These are phyloP conservation scores for Apeltes quadracus DNA, from an alignment of 2,113 vertebrate genomes.

Conservation along the genomic window DNA sequence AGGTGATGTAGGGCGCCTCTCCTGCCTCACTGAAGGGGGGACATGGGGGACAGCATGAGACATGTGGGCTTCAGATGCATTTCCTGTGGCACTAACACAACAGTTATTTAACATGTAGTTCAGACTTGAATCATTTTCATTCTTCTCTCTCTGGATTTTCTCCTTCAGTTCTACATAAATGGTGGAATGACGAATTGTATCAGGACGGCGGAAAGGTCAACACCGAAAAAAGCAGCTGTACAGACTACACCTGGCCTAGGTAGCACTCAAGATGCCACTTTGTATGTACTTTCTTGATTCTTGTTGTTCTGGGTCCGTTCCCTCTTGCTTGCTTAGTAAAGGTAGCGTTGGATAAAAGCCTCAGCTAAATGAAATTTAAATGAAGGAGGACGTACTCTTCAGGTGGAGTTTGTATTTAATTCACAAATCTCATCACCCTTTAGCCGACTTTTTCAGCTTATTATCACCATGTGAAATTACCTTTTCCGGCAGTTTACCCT, in stretches of 20 bases:
- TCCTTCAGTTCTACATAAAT: not conserved
- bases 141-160: not conserved
- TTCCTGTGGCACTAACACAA: not conserved
- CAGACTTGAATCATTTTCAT: not conserved
- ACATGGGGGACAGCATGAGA: not conserved
- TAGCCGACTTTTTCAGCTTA: not conserved
- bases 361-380: no score
- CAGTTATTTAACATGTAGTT: not conserved
- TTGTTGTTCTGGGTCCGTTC: no score
- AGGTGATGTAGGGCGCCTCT: constrained; percentile 91
- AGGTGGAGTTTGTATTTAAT: not conserved
- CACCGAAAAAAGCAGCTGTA: no score
- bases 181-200: not conserved
- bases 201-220: no score
- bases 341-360: no score
- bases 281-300: no score
- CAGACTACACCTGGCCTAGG: no score
- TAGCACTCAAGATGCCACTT: no score
- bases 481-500: not conserved
- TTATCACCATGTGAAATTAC: not conserved
- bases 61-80: not conserved
- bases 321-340: no score
- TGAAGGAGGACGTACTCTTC: not conserved
- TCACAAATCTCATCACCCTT: not conserved
- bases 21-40: constrained; percentile 79